These are phyloP conservation scores for Toxotes lorentzi DNA, from an alignment of 2,797 vertebrate species.

Conservation along the genomic window DNA sequence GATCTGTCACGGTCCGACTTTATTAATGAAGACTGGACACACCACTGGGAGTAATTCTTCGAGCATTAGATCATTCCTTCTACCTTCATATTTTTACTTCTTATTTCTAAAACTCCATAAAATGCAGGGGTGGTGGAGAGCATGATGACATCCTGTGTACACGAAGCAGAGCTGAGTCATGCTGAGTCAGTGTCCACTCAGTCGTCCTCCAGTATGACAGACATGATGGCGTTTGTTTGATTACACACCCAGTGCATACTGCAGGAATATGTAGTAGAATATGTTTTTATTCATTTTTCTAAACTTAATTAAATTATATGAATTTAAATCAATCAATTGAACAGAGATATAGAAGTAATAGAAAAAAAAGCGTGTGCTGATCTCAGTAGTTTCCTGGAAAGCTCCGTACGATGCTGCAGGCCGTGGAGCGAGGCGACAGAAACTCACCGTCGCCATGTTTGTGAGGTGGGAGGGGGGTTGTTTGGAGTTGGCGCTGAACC, in stretches of 20 bases:
- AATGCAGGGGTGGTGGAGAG: not conserved
- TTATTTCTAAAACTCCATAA: not conserved
- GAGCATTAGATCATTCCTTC: too few species aligned
- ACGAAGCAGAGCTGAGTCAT: not conserved
- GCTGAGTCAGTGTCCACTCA: not conserved
- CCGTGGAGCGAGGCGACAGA: constrained; percentile 2
- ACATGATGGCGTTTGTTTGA: not conserved
- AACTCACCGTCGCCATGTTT: constrained; percentile 29
- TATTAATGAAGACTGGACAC: too few species aligned
- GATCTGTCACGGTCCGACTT: not conserved
- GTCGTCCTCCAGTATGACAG: not conserved
- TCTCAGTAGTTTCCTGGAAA: constrained; percentile 36
- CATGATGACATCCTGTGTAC: not conserved
- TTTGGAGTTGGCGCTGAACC: constrained; percentile 51
- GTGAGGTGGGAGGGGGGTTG: constrained; percentile 13
- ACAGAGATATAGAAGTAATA: not conserved
- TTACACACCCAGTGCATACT: not conserved
- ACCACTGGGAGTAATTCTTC: not conserved
- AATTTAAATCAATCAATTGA: too few species aligned
- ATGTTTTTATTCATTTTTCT: not conserved
- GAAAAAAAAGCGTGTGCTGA: not conserved
- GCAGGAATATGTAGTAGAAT: not conserved
- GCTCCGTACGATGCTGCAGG: constrained; percentile 17
- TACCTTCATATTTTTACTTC: too few species aligned
- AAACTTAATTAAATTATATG: too few species aligned